Percentiles rank a stretch among this genome's conserved stretches.
These are phyloP conservation scores for Lampris megalopsis DNA, from an alignment of 2,113 vertebrate genomes.

Conservation along the genomic window DNA sequence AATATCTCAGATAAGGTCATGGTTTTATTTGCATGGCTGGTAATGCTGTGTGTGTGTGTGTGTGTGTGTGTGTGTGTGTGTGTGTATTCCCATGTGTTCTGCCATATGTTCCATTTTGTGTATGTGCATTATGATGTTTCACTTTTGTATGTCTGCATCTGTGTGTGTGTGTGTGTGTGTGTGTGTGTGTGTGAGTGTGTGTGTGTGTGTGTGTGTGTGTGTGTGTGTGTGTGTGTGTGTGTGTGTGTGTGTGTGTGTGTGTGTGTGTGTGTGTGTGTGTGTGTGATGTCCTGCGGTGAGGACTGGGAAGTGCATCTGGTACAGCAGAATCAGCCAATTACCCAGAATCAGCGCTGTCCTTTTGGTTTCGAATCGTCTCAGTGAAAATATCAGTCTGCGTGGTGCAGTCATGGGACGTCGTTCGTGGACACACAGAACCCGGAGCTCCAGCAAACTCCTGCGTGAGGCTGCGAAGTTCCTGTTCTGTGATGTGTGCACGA, in stretches of 20 bases:
- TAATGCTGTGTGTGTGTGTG: constrained; percentile 1
- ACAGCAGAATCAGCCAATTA: constrained; percentile 1
- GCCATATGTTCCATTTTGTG: too few species aligned
- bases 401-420: neutral
- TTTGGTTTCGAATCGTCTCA: neutral
- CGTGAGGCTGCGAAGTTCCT: constrained; percentile 10
- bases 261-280: constrained; percentile 8
- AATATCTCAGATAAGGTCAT: neutral
- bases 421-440: neutral
- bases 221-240: neutral
- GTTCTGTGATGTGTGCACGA: neutral
- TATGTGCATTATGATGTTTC: too few species aligned
- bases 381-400: constrained; percentile 2
- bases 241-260: constrained; percentile 13
- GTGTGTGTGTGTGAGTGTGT: constrained; percentile 5
- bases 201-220: constrained; percentile 2
- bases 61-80: constrained; percentile 18
- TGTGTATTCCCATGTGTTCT: neutral
- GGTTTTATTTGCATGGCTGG: neutral
- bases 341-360: neutral
- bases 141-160: neutral
- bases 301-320: neutral
- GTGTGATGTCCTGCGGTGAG: neutral
- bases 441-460: neutral
- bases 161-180: constrained; percentile 13